Conservation (phyloP, 2,113 vertebrate genomes). For the Brachypteracias leptosomus region DNA sequence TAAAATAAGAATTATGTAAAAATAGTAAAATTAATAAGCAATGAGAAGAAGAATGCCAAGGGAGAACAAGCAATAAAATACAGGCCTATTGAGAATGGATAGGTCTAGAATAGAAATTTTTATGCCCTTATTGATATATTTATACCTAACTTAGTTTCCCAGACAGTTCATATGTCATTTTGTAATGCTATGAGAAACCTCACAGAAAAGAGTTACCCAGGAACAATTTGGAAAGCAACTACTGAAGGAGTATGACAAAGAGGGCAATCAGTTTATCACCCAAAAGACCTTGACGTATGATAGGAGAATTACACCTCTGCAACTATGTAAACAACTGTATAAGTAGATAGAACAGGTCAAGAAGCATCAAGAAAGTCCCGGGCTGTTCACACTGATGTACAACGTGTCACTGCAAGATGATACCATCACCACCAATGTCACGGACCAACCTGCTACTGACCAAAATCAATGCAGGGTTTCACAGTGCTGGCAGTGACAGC, state of each 20-base stretch:
- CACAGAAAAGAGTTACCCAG: background rate
- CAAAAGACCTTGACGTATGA: background rate
- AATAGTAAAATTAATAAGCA: background rate
- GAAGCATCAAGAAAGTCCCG: background rate
- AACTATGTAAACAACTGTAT: background rate
- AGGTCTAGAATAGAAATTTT: background rate
- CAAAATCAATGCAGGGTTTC: accelerated
- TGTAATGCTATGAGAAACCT: background rate
- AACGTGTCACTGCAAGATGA: accelerated
- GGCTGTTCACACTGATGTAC: background rate
- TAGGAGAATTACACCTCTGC: conserved; percentile 12
- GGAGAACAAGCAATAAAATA: background rate
- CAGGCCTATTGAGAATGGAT: background rate
- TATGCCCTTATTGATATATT: background rate
- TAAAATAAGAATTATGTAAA: background rate
- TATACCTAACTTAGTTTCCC: background rate
- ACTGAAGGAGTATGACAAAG: background rate
- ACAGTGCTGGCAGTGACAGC: background rate
- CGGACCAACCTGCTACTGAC: background rate
- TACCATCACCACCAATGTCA: accelerated
- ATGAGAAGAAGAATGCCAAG: background rate
- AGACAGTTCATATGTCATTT: background rate
- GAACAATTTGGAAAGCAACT: background rate
- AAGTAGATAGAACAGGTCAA: background rate
- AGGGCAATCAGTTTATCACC: background rate